A percentile compares a stretch with the other conserved stretches of the same genome.
These are phyloP conservation scores for Folsomia manolachei DNA, from an alignment of 2,888 invertebrate genomes.

Conservation along the genomic window DNA sequence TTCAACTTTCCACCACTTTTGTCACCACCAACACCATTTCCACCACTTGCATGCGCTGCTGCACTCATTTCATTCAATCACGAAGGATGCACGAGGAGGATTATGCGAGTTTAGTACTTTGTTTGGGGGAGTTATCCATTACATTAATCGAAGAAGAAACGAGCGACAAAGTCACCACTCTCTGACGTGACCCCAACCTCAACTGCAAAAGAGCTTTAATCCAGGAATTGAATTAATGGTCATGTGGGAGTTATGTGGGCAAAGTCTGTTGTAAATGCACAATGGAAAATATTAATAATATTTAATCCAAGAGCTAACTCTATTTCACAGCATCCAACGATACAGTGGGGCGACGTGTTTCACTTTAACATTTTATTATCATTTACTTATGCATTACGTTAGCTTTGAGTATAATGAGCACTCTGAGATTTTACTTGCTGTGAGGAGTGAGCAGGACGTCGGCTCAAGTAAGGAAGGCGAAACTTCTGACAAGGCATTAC, in stretches of 20 bases:
- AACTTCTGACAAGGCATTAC: no score
- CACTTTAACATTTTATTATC: not conserved
- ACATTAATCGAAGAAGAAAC: not conserved
- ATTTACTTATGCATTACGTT: not conserved
- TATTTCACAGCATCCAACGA: not conserved
- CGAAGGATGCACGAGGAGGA: not conserved
- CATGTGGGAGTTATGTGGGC: slow-evolving; percentile 34
- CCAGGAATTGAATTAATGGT: slow-evolving; percentile 42
- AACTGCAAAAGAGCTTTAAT: not conserved
- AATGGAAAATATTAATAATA: not conserved
- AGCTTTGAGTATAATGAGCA: not conserved
- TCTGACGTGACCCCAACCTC: not conserved
- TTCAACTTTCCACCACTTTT: not conserved
- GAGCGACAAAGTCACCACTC: no score
- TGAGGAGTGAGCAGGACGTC: not conserved
- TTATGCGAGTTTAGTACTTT: not conserved
- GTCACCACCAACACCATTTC: not conserved
- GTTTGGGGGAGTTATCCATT: not conserved
- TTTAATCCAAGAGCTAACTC: not conserved
- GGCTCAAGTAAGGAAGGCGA: no score
- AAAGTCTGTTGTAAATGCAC: not conserved
- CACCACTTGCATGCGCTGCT: not conserved
- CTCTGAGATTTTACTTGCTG: no score
- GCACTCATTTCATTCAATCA: no score
- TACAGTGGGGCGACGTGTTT: not conserved